A percentile compares a stretch with the other conserved stretches of the same genome.
Evolutionary conservation across 1,140 invertebrate genomes (phyloP).

Genomic region (Scylla paramamosain): DNA sequence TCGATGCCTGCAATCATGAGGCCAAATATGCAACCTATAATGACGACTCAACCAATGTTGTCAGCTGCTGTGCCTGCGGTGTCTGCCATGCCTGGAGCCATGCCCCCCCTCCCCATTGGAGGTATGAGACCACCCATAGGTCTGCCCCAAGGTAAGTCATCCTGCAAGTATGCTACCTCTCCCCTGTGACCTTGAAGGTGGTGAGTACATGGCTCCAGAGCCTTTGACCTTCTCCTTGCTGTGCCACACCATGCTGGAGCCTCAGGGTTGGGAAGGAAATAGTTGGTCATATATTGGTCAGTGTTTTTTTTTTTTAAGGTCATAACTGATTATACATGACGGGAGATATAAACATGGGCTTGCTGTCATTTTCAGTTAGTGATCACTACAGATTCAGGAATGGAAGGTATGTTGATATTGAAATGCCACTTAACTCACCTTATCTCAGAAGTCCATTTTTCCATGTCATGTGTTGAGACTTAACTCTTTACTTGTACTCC

Average conservation of each 20-base stretch:
- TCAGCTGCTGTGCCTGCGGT: constrained; percentile 63
- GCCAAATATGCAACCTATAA: constrained; percentile 73
- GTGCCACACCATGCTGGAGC: constrained; percentile 7
- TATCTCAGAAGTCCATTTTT: no score
- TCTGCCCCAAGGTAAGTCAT: constrained; percentile 73
- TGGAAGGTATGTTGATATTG: no score
- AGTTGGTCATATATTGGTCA: not conserved
- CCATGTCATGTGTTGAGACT: no score
- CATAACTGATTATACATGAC: not conserved
- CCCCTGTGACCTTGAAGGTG: constrained; percentile 42
- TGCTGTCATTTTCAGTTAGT: not conserved
- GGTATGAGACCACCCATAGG: constrained; percentile 75
- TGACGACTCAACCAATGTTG: constrained; percentile 70
- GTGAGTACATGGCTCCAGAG: constrained; percentile 48
- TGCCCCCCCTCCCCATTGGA: constrained; percentile 74
- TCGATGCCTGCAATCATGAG: constrained; percentile 67
- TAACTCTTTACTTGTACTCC: not conserved
- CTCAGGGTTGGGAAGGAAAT: not conserved
- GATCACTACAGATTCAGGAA: not conserved
- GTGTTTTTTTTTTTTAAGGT: no score
- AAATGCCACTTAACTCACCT: not conserved
- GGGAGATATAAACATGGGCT: not conserved
- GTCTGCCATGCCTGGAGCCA: constrained; percentile 43
- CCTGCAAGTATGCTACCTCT: not conserved
- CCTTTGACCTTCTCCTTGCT: constrained; percentile 5